A percentile compares a stretch with the other conserved stretches of the same genome.
phyloP scores from a whole-genome alignment of 2,113 vertebrate genomes.

The Trematocara unimaculatum region DNA sequence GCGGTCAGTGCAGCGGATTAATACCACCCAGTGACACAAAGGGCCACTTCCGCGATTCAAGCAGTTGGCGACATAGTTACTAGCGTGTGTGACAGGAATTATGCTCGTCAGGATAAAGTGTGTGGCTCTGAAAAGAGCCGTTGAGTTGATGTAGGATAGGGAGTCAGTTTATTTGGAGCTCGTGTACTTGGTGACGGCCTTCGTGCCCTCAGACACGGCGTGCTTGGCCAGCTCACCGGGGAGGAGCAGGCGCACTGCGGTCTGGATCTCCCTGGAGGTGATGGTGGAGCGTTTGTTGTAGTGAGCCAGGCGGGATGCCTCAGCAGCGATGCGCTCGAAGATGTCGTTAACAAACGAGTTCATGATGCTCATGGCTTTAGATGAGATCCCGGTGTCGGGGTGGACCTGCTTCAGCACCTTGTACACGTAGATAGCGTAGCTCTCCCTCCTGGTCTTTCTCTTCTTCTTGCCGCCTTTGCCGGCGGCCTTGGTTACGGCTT shows the following conservation, averaged over 20 bases:
- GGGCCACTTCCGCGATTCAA: no score
- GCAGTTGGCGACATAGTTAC: no score
- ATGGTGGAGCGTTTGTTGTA: constrained; percentile 69
- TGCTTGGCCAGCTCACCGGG: constrained; percentile 56
- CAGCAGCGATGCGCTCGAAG: constrained; percentile 57
- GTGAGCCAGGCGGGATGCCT: constrained; percentile 58
- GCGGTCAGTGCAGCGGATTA: no score
- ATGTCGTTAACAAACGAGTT: constrained; percentile 51
- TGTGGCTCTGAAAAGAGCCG: no score
- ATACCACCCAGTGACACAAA: no score
- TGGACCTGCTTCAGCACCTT: constrained; percentile 53
- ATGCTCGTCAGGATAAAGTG: no score
- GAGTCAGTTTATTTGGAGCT: no score
- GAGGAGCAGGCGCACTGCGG: constrained; percentile 71
- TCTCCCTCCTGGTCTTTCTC: constrained; percentile 19
- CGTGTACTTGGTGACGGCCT: no score
- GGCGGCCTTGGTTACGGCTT: background rate
- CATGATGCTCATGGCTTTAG: constrained; percentile 55
- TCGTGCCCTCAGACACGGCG: constrained; percentile 52
- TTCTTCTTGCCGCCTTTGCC: background rate
- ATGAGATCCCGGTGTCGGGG: constrained; percentile 42
- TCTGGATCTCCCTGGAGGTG: constrained; percentile 81
- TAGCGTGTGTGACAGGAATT: no score
- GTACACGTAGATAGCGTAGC: constrained; percentile 48
- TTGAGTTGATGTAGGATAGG: no score